phyloP scores from a whole-genome alignment of 2,113 vertebrate species.

The Gavialis gangeticus region DNA sequence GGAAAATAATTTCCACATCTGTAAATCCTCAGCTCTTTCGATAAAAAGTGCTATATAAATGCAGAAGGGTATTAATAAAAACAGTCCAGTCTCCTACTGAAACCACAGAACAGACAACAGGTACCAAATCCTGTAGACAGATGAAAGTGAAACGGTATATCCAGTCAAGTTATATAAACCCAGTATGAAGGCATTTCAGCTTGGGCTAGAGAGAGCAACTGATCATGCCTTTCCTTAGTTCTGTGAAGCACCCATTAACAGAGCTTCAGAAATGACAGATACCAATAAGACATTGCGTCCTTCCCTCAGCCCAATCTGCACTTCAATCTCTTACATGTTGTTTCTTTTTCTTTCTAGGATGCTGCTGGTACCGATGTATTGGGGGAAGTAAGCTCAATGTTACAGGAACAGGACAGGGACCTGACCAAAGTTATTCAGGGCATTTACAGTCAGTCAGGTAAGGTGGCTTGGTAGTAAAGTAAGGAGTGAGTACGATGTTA shows the following conservation, averaged over 20 bases:
- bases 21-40: too few species aligned
- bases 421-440: not conserved
- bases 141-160: too few species aligned
- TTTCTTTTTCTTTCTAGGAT: not conserved
- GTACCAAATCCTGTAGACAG: too few species aligned
- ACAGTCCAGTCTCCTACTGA: too few species aligned
- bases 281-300: not conserved
- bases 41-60: too few species aligned
- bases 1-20: too few species aligned
- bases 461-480: not conserved
- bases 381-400: constrained; percentile 2
- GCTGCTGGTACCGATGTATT: not conserved
- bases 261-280: not conserved
- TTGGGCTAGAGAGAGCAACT: not conserved
- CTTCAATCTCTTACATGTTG: not conserved
- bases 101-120: too few species aligned
- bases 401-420: constrained; percentile 14
- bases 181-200: not conserved
- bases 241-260: not conserved
- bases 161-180: too few species aligned
- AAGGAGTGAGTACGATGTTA: not conserved
- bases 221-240: not conserved
- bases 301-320: too few species aligned
- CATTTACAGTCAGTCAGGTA: constrained; percentile 18
- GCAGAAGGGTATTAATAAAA: too few species aligned